Conservation (phyloP, 2,113 vertebrate species). For the Phainopepla nitens region DNA sequence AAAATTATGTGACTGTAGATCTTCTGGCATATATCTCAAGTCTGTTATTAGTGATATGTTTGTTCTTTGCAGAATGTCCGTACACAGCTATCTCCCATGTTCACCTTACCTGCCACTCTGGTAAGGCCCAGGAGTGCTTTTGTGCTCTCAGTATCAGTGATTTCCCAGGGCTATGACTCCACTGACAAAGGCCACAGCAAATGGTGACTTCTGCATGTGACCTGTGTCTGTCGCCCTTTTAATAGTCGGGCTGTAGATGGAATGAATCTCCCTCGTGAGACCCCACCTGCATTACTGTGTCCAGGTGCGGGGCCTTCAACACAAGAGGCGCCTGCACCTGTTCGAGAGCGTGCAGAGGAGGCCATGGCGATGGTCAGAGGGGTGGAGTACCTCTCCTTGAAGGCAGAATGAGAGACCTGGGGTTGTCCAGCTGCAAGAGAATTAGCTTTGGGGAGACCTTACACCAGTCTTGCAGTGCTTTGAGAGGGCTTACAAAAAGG, state of each 20-base stretch:
- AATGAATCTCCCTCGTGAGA: neutral
- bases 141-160: neutral
- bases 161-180: neutral
- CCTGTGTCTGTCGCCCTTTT: neutral
- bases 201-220: neutral
- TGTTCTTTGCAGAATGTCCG: neutral
- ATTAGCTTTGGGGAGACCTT: neutral
- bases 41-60: neutral
- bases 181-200: neutral
- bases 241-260: neutral
- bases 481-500: neutral
- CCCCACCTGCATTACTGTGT: neutral
- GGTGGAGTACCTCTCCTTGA: neutral
- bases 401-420: neutral
- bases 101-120: neutral
- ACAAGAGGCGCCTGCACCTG: no score
- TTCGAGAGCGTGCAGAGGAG: neutral
- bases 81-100: rapidly evolving
- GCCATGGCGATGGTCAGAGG: rapidly evolving
- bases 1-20: neutral
- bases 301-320: neutral
- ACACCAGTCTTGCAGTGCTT: neutral
- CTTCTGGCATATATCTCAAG: neutral
- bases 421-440: neutral
- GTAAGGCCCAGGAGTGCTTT: neutral